These are phyloP conservation scores for Nyctalus aviator DNA, from an alignment of 2,797 vertebrate genomes.

Conservation along the genomic window DNA sequence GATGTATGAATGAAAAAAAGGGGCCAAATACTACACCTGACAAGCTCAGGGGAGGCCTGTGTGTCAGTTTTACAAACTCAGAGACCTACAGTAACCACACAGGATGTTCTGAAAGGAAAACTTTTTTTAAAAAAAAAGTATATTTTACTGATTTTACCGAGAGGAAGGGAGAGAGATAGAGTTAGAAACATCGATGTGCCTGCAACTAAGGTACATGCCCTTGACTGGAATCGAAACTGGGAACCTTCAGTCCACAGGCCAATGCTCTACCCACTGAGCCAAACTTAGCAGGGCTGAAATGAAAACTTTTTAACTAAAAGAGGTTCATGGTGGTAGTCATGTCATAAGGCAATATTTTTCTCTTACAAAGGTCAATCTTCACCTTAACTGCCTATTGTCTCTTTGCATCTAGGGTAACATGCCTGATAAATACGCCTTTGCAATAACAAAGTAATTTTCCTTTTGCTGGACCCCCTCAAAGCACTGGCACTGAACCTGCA, in stretches of 20 bases:
- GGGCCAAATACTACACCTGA: not conserved
- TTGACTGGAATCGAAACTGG: too few species aligned
- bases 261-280: too few species aligned
- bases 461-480: not conserved
- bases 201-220: too few species aligned
- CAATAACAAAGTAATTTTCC: not conserved
- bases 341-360: not conserved
- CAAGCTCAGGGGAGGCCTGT: not conserved
- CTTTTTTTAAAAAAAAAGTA: not conserved
- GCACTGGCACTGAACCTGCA: not conserved
- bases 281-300: too few species aligned
- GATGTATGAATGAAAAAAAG: not conserved
- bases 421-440: not conserved
- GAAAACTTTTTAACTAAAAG: not conserved
- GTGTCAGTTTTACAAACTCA: not conserved
- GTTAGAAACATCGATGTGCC: too few species aligned
- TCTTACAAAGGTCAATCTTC: not conserved
- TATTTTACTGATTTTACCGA: too few species aligned
- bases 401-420: not conserved
- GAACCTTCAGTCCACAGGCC: too few species aligned
- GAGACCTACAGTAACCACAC: not conserved
- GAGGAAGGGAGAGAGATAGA: too few species aligned
- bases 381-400: not conserved
- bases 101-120: not conserved
- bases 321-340: not conserved